phyloP scores from a whole-genome alignment of 2,888 invertebrate species.

The Lithosia quadra region DNA sequence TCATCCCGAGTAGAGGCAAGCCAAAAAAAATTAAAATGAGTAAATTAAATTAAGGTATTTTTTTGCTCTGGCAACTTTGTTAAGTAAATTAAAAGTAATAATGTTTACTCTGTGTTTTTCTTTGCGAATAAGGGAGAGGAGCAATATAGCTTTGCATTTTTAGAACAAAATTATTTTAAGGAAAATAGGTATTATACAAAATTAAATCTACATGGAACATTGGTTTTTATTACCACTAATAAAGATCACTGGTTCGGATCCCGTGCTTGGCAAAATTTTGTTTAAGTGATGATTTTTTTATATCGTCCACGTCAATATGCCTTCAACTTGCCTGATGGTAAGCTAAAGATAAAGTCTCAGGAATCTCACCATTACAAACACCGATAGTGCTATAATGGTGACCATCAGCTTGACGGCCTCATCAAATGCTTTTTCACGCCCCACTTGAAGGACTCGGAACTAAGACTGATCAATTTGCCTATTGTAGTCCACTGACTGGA shows the following conservation, averaged over 20 bases:
- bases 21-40: not conserved
- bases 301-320: no score
- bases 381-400: no score
- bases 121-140: not conserved
- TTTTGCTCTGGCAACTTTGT: not conserved
- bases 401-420: not conserved
- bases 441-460: no score
- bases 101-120: constrained; percentile 7
- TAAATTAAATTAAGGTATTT: not conserved
- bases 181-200: not conserved
- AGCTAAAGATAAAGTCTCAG: no score
- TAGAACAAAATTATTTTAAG: constrained; percentile 1
- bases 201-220: not conserved
- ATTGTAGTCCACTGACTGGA: no score
- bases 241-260: not conserved
- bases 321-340: no score
- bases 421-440: not conserved
- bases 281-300: no score
- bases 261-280: not conserved
- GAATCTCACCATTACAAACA: no score
- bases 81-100: constrained; percentile 12
- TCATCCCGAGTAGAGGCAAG: not conserved
- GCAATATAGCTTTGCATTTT: constrained; percentile 2
- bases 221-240: not conserved
- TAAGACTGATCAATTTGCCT: no score